A percentile compares a stretch with the other conserved stretches of the same genome.
Conservation (phyloP, 1,140 invertebrate species). For the Laupala kohalensis region DNA sequence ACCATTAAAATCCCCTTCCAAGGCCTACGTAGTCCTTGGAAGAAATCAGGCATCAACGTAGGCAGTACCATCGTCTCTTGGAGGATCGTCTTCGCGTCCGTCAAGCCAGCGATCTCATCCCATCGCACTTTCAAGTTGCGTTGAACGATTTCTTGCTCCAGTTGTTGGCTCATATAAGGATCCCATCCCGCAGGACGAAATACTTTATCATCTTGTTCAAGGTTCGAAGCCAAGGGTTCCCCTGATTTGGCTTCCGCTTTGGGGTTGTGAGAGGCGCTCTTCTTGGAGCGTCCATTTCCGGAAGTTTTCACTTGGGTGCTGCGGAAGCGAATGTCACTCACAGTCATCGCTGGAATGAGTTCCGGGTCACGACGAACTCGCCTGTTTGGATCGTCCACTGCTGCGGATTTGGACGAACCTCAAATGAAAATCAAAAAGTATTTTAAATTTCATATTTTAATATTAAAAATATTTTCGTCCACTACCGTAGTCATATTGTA, state of each 20-base stretch:
- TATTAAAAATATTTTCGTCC: too few species aligned
- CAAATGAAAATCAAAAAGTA: too few species aligned
- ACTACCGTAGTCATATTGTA: too few species aligned
- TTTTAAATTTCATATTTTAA: too few species aligned
- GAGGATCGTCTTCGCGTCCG: conserved; percentile 50
- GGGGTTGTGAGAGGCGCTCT: too few species aligned
- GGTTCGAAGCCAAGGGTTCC: conserved; percentile 11
- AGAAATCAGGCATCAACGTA: conserved; percentile 53
- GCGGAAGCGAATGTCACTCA: background rate
- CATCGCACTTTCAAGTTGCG: conserved; percentile 46
- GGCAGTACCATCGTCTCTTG: conserved; percentile 60
- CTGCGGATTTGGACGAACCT: too few species aligned
- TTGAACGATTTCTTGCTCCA: conserved; percentile 51
- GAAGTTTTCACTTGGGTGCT: too few species aligned
- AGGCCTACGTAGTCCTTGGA: conserved; percentile 69
- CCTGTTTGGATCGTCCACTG: too few species aligned
- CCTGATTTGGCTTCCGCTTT: background rate
- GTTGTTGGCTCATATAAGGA: conserved; percentile 60
- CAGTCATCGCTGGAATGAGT: background rate
- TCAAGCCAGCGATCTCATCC: conserved; percentile 49
- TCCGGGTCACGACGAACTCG: background rate
- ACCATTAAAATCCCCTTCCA: conserved; percentile 83
- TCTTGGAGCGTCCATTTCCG: too few species aligned
- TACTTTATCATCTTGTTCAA: conserved; percentile 40
- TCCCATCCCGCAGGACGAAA: conserved; percentile 66